Conservation (phyloP, 2,113 vertebrate genomes). For the Manacus vitellinus region DNA sequence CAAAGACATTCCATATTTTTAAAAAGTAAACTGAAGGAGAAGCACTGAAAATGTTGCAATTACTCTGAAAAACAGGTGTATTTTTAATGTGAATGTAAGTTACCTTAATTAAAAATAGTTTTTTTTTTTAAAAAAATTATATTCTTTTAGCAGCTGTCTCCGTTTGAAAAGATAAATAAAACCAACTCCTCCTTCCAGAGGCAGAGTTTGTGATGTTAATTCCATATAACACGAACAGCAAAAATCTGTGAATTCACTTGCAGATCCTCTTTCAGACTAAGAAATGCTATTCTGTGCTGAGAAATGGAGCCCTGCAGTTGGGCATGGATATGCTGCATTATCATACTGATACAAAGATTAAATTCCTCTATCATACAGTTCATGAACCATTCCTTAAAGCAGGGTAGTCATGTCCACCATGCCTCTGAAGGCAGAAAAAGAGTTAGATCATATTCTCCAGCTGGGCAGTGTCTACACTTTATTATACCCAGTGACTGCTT, state of each 20-base stretch:
- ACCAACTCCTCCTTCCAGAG: neutral
- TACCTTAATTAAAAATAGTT: neutral
- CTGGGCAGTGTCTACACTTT: neutral
- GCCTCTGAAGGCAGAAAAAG: neutral
- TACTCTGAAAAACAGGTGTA: neutral
- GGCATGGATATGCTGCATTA: neutral
- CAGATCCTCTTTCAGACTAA: neutral
- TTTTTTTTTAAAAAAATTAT: neutral
- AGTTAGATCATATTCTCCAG: neutral
- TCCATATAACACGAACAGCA: accelerated
- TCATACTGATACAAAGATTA: neutral
- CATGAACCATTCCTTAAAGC: neutral
- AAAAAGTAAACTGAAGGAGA: neutral
- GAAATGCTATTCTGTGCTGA: neutral
- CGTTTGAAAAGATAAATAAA: neutral
- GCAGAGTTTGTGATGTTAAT: neutral
- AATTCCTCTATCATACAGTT: neutral
- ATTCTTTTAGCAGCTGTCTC: neutral
- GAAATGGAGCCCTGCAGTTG: neutral
- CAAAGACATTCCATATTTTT: neutral
- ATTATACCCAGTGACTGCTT: neutral
- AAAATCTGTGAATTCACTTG: neutral
- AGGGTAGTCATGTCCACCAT: neutral
- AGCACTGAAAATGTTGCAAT: neutral
- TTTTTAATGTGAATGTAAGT: neutral